Evolutionary conservation across 2,113 vertebrate species (phyloP).

Genomic region (Gasterosteus aculeatus): DNA sequence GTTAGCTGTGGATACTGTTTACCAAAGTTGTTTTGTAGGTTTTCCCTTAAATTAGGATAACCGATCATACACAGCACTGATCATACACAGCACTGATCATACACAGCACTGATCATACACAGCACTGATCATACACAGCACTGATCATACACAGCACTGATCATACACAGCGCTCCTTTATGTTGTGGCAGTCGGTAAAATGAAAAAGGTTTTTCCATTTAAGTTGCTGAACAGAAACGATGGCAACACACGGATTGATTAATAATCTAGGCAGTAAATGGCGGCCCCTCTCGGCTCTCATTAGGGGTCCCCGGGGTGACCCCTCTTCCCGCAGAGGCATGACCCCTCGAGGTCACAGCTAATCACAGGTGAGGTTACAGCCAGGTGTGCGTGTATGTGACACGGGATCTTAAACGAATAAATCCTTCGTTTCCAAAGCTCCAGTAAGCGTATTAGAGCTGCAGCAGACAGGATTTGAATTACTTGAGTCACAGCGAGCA

Average conservation of each 20-base stretch:
- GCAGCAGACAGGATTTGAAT: not conserved
- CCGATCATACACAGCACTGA: no score
- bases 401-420: constrained; percentile 3
- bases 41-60: not conserved
- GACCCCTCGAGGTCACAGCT: not conserved
- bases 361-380: not conserved
- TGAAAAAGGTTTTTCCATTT: not conserved
- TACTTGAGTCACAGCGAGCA: not conserved
- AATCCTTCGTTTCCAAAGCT: constrained; percentile 45
- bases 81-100: no score
- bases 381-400: not conserved
- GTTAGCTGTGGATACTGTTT: not conserved
- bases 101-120: no score
- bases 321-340: not conserved
- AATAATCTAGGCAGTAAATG: not conserved
- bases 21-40: not conserved
- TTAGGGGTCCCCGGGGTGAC: not conserved
- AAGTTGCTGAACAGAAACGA: not conserved
- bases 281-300: not conserved
- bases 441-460: constrained; percentile 56
- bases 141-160: no score
- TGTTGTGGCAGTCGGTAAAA: not conserved
- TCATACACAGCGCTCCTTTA: not conserved
- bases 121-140: no score
- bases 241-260: not conserved